Evolutionary conservation across 2,797 vertebrate genomes (phyloP).

Genomic region (Leuciscus waleckii): DNA sequence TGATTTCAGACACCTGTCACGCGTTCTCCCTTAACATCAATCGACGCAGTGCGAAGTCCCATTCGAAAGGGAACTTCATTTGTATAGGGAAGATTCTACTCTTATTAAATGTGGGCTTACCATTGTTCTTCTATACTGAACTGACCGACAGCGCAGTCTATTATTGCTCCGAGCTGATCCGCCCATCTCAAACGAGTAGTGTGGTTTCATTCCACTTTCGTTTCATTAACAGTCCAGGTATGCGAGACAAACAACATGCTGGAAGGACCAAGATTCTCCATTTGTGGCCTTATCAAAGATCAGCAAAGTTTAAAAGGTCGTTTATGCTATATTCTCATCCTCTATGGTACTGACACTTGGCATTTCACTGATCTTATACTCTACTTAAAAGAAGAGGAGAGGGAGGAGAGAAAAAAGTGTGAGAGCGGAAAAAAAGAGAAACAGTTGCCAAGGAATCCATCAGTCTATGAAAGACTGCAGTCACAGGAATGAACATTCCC

Average conservation of each 20-base stretch:
- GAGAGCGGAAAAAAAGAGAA: constrained; percentile 39
- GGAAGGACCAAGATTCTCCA: constrained; percentile 28
- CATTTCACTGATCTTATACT: constrained; percentile 65
- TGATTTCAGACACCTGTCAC: too few relatives aligned
- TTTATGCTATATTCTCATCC: constrained; percentile 60
- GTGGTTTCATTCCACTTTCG: too few relatives aligned
- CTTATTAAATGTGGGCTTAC: too few relatives aligned
- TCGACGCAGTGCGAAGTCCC: too few relatives aligned
- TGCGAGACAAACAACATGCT: constrained; percentile 7
- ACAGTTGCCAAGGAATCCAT: constrained; percentile 60
- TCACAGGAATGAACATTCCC: constrained; percentile 51
- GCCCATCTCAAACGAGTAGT: too few relatives aligned
- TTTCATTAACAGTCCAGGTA: constrained; percentile 23
- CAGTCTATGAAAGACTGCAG: constrained; percentile 55
- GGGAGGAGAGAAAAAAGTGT: constrained; percentile 31
- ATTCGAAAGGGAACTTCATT: too few relatives aligned
- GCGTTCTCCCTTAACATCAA: too few relatives aligned
- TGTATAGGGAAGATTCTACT: too few relatives aligned
- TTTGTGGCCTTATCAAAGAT: constrained; percentile 63
- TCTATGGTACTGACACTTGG: constrained; percentile 64
- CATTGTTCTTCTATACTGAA: too few relatives aligned
- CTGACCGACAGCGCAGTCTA: too few relatives aligned
- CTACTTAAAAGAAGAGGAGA: constrained; percentile 63
- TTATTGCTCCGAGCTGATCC: too few relatives aligned
- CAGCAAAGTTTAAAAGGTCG: constrained; percentile 62